Conservation (phyloP, 2,797 vertebrate species). For the Neomorphus geoffroyi region DNA sequence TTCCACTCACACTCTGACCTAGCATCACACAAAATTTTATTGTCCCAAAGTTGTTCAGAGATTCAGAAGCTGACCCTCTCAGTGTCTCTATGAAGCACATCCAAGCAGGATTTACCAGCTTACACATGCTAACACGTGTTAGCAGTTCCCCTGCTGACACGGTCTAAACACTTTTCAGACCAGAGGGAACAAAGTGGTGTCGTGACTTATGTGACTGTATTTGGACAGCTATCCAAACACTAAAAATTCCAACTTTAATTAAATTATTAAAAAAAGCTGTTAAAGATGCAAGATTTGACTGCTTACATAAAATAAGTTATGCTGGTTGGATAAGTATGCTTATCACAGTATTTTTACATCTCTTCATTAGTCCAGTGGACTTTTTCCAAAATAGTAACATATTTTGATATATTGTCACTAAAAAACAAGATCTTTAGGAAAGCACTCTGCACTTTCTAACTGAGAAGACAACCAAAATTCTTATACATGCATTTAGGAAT, state of each 20-base stretch:
- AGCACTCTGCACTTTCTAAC: background rate
- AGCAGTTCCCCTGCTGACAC: background rate
- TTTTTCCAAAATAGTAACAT: background rate
- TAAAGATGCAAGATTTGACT: background rate
- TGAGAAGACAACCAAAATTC: background rate
- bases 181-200: background rate
- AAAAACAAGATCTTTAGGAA: background rate
- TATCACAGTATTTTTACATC: background rate
- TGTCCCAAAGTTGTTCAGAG: background rate
- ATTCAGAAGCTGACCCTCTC: background rate
- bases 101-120: constrained; percentile 8
- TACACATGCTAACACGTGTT: too few relatives aligned
- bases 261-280: constrained; percentile 11
- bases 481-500: background rate
- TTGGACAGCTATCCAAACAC: background rate
- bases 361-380: background rate
- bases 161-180: background rate
- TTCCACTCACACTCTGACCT: background rate
- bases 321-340: background rate
- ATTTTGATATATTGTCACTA: background rate
- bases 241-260: background rate
- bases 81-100: background rate
- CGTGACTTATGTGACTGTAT: background rate
- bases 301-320: background rate
- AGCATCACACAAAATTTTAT: background rate